Conservation (phyloP, 2,888 invertebrate species). For the Lypha dubia region DNA sequence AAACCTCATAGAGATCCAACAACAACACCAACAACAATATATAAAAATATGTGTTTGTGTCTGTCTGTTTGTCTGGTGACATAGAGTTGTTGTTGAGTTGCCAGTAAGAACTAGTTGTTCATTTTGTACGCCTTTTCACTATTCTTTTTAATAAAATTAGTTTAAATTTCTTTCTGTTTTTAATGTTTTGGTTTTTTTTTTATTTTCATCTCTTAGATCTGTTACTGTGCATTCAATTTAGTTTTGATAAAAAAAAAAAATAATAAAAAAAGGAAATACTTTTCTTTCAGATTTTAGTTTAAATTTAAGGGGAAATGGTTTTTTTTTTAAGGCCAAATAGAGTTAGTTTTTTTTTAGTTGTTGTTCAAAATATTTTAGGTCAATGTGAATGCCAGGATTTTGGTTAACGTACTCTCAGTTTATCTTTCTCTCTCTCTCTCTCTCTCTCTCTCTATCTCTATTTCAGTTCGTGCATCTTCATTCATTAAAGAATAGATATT, state of each 20-base stretch:
- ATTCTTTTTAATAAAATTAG: constrained; percentile 53
- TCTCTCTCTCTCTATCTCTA: neutral
- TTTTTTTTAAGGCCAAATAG: neutral
- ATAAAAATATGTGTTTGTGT: neutral
- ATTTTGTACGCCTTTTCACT: constrained; percentile 10
- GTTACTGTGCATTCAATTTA: neutral
- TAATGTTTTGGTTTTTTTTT: too few relatives aligned
- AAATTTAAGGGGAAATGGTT: constrained; percentile 13
- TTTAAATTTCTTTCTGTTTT: constrained; percentile 10
- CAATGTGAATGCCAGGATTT: constrained; percentile 52
- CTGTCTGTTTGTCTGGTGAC: constrained; percentile 24
- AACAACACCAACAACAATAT: too few relatives aligned
- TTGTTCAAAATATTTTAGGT: constrained; percentile 35
- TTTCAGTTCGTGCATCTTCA: neutral
- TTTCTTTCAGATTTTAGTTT: neutral
- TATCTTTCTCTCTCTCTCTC: neutral
- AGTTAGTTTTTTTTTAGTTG: neutral
- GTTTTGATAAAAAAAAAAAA: constrained; percentile 4
- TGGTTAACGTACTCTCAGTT: constrained; percentile 4
- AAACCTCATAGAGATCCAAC: constrained; percentile 29
- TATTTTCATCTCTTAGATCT: neutral
- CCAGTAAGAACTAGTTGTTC: constrained; percentile 18
- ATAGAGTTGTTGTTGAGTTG: constrained; percentile 33
- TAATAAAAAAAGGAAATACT: neutral
- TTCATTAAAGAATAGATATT: constrained; percentile 10